Base-by-base conservation (phyloP, 2,113 vertebrate genomes). In the Bombycilla garrulus region DNA sequence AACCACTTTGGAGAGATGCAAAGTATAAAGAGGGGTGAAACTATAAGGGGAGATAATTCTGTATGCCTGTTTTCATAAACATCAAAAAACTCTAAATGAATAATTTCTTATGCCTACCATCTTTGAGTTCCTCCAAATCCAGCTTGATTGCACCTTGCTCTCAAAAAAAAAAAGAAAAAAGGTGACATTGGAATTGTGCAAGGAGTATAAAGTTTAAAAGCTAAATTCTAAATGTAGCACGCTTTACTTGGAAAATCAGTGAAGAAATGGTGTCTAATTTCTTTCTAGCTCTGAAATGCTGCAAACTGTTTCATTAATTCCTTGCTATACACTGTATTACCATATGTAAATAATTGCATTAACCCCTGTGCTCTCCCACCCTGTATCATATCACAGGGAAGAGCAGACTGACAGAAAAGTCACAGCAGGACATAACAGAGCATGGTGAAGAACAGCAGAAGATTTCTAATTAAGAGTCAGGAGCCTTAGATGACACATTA, bases 331-430 rank as follows among this genome's bases (percentile, higher is more conserved):
- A 24, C 44, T 22, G 45, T 8, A 96, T 86, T 96, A 92, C 36
- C 76, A 74, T 81, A 96, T 74, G 77, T 88, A 97, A 97, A 97
- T 95, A 96, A 90, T 81, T 71, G 73, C 61, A 95, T 97, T 96
- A 97, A 96, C 90, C 88, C 90, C 82, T 74, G 45, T 84, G 76
- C 72, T 94, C 86, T 76, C 40, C 88, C 48, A 79, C 64, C 85
- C 90, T 94, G 93, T 93, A 78, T 66, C 65, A 22, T 45, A 96
- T 92, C 88, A 86, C n/a, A 86, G 71, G 65, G 25, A 94, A 95
- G 76, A 93, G n/a, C 67, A 86, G 69, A 38, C n/a, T 94, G 93
- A 86, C 94, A 95, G 95, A 40, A 64, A 86, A 86, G 80, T 42
- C 94, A 93, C 82, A 90, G 86, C 88, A 88, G 90, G 92, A 85